Base-by-base conservation (phyloP, 2,888 invertebrate genomes). In the Julus scandinavius region DNA sequence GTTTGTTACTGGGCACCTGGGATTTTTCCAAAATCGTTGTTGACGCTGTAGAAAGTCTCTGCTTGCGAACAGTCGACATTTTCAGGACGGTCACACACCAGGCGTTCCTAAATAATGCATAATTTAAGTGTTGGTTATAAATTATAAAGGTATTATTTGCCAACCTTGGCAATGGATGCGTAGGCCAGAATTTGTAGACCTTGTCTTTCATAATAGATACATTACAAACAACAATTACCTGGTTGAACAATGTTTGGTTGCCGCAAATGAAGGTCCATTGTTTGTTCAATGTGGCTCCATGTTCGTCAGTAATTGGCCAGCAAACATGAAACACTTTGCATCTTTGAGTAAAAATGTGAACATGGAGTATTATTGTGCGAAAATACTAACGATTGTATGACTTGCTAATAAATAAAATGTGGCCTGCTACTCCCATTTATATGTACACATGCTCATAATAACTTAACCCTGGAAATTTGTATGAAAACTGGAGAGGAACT, bases 241-340 rank as follows among this genome's bases (percentile, higher is more conserved):
- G 89, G 41, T 89, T 89, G 83, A 89, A 89, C 3, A 89, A 29
- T 41, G 89, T 89, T 58, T 89, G 89, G 40, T 89, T 89, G 29
- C 89, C 89, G 45, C 89, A 89, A 49, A 89, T 87, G 88, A 89
- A 89, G 29, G 88, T 88, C 87, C 87, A 89, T 50, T 89, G 89
- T 40, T 88, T 87, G 50, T 87, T 88, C 15, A 88, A 15, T 4
- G 86, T 88, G 20, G 87, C 88, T 88, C 89, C 89, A 11, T 29
- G 83, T 72, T 89, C 89, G 38, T 89, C 89, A n/a, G 86, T 86
- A 38, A 88, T 88, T 2, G 89, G 89, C 85, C 88, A 63, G 83
- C 89, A 89, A 20, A 89, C 88, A 41, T 89, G 89, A 85, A 89
- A 89, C 17, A 89, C 87, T 1, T 29, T 29, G 29, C n/a, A n/a